Base-by-base conservation (phyloP, 2,797 vertebrate species). In the Bovichtus diacanthus region DNA sequence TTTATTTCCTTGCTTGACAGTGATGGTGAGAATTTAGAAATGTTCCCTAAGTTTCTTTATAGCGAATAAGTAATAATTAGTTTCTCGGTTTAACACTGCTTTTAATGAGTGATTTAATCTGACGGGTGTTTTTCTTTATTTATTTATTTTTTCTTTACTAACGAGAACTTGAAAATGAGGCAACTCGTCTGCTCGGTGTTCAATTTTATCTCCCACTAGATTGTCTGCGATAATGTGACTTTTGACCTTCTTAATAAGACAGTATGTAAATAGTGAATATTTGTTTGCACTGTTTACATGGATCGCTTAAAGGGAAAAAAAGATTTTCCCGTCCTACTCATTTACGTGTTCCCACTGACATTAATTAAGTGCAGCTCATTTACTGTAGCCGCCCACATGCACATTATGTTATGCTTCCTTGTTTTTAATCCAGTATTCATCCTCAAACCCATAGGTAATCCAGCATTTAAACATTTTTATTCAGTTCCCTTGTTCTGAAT, bases 301-400 rank as follows among this genome's bases (percentile, higher is more conserved):
- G 31, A 54, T 49, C 49, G 51, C 46, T 68, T 50, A 2, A 31
- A 46, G 54, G 34, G 34, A 34, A n/a, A n/a, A n/a, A n/a, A n/a
- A n/a, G 31, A 43, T 75, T 60, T 78, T 54, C 56, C 23, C 49
- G 64, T 71, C 62, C 27, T n/a, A 29, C 58, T 79, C 46, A 34
- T 76, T 66, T 8, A 38, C 4, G 9, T 44, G 64, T 70, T 25
- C 65, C 31, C 18, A 25, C 9, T 46, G 43, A 46, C 62, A 78
- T 70, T 78, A 77, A 80, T 77, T 64, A 58, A 56, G 51, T 49
- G 60, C 46, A 60, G 29, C 46, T 74, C 21, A 59, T 75, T 79
- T 56, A 53, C 54, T 43, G 63, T 31, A 39, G 31, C 51, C 18
- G 9, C 77, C 69, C 50, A 76, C 65, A 51, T 46, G 16, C 9